A percentile compares a stretch with the other conserved stretches of the same genome.
These are phyloP conservation scores for Chauna torquata DNA, from an alignment of 2,113 vertebrate genomes.

Conservation along the genomic window DNA sequence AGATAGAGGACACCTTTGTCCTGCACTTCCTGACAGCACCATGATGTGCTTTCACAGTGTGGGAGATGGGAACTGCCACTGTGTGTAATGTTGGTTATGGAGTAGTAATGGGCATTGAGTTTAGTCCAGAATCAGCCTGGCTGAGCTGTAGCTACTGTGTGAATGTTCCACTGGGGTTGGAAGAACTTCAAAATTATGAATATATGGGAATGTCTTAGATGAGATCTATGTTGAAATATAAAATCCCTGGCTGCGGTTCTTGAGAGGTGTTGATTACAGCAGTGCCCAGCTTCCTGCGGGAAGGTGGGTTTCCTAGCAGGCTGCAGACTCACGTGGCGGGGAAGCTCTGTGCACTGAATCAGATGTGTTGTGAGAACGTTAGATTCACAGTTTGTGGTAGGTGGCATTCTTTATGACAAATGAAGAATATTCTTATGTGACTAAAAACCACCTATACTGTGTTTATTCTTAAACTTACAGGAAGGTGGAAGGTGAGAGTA, in stretches of 20 bases:
- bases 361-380: neutral
- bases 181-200: neutral
- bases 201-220: neutral
- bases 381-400: neutral
- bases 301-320: neutral
- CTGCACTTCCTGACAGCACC: neutral
- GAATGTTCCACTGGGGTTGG: neutral
- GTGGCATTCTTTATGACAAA: neutral
- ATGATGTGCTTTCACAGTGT: no score
- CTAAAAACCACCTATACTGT: neutral
- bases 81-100: neutral
- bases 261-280: neutral
- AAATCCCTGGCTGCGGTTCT: neutral
- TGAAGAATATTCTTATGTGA: neutral
- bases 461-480: no score
- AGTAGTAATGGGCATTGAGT: neutral
- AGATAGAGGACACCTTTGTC: neutral
- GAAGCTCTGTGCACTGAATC: neutral
- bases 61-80: neutral
- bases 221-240: neutral
- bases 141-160: neutral
- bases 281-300: neutral
- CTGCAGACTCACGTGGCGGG: neutral
- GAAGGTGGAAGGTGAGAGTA: neutral
- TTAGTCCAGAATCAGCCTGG: neutral